A percentile compares a stretch with the other conserved stretches of the same genome.
Conservation (phyloP, 2,888 invertebrate species). For the Drosophila macrospina region DNA sequence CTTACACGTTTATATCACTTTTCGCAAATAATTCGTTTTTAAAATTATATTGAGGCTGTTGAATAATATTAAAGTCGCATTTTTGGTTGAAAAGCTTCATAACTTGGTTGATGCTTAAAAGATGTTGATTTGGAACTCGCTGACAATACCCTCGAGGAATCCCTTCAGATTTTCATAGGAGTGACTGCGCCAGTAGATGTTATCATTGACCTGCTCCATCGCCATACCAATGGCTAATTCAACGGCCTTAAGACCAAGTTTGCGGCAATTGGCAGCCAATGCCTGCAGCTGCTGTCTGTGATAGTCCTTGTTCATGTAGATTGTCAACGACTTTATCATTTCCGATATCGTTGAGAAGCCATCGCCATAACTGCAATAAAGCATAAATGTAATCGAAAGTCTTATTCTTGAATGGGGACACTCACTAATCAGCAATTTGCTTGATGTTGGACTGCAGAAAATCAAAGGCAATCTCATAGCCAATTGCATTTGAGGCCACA, state of each 20-base stretch:
- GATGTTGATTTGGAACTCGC: constrained; percentile 84
- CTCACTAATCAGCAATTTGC: constrained; percentile 85
- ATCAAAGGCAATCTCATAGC: constrained; percentile 88
- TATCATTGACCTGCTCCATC: constrained; percentile 85
- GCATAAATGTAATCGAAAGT: background rate
- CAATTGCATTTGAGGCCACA: constrained; percentile 87
- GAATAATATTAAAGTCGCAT: constrained; percentile 60
- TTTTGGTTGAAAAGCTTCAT: constrained; percentile 58
- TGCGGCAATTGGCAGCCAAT: constrained; percentile 80
- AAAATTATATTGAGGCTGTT: constrained; percentile 75
- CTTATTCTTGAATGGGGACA: constrained; percentile 1
- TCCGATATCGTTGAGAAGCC: constrained; percentile 86
- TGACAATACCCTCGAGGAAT: constrained; percentile 83
- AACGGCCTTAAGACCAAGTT: constrained; percentile 82
- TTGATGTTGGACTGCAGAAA: constrained; percentile 85
- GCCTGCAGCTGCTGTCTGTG: constrained; percentile 84
- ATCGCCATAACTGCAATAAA: constrained; percentile 86
- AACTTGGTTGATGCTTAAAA: constrained; percentile 68
- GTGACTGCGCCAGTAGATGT: constrained; percentile 84
- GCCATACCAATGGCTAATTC: constrained; percentile 83
- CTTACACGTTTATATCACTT: constrained; percentile 84
- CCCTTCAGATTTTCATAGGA: constrained; percentile 84
- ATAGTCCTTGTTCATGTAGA: constrained; percentile 86
- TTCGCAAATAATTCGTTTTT: constrained; percentile 80
- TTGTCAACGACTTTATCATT: constrained; percentile 86